Percentiles rank a stretch among this genome's conserved stretches.
Evolutionary conservation across 2,113 vertebrate genomes (phyloP).

Genomic region (Corydoras sp.): DNA sequence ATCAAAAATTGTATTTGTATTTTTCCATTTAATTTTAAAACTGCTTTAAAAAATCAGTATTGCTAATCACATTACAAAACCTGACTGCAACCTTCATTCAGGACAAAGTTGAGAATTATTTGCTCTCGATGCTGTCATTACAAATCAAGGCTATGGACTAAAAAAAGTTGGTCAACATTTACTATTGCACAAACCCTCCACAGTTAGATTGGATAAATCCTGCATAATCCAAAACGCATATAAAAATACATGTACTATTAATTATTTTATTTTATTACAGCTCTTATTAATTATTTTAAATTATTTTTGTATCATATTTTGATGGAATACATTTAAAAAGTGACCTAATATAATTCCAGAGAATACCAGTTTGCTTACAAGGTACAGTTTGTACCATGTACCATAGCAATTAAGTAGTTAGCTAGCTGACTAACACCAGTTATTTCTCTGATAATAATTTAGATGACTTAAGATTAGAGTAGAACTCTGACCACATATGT

Average conservation of each 20-base stretch:
- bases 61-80: slow-evolving; percentile 32
- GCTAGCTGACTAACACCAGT: slow-evolving; percentile 15
- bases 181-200: background rate
- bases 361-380: slow-evolving; percentile 15
- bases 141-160: slow-evolving; percentile 10
- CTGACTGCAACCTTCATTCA: slow-evolving; percentile 4
- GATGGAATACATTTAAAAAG: no score
- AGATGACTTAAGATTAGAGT: slow-evolving; percentile 22
- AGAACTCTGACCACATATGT: slow-evolving; percentile 33
- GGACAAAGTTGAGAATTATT: slow-evolving; percentile 32
- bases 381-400: slow-evolving; percentile 26
- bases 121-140: slow-evolving; percentile 7
- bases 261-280: no score
- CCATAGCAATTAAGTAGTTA: slow-evolving; percentile 12
- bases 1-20: background rate
- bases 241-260: no score
- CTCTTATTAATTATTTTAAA: background rate
- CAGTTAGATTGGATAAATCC: background rate
- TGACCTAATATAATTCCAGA: background rate
- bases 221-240: no score
- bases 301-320: no score
- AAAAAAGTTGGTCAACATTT: background rate
- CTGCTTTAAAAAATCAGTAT: background rate
- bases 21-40: slow-evolving; percentile 31
- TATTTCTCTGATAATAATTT: slow-evolving; percentile 23